Conservation (phyloP, 2,797 vertebrate species). For the Pogonophryne albipinna region DNA sequence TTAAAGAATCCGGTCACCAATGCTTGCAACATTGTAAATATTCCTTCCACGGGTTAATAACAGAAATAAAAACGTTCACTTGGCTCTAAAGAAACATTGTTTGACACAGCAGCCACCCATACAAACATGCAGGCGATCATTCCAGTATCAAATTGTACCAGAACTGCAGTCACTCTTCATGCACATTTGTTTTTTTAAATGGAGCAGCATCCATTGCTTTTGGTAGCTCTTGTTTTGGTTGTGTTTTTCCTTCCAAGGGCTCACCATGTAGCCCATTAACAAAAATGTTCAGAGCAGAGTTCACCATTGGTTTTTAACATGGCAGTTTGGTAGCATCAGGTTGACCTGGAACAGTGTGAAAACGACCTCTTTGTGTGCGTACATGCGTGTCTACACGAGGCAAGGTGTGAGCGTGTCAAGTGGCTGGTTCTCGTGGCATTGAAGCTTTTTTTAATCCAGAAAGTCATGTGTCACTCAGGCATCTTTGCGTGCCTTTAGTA, state of each 20-base stretch:
- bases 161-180: constrained; percentile 60
- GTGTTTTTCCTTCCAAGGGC: constrained; percentile 7
- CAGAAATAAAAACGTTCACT: constrained; percentile 51
- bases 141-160: constrained; percentile 51
- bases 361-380: constrained; percentile 35
- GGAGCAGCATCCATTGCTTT: constrained; percentile 6
- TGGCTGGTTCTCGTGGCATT: constrained; percentile 61
- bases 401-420: constrained; percentile 55
- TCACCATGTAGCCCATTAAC: constrained; percentile 4
- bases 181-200: constrained; percentile 31
- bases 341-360: constrained; percentile 49
- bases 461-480: constrained; percentile 13
- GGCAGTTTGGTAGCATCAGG: constrained; percentile 74
- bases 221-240: constrained; percentile 42
- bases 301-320: constrained; percentile 39
- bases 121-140: constrained; percentile 63
- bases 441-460: constrained; percentile 4
- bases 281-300: constrained; percentile 24
- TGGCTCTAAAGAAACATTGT: constrained; percentile 41
- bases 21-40: constrained; percentile 29
- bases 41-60: constrained; percentile 48
- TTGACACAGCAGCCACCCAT: constrained; percentile 51
- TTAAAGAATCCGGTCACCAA: constrained; percentile 25
- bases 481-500: constrained; percentile 28
- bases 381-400: constrained; percentile 60